Evolutionary conservation across 2,113 vertebrate species (phyloP), one percentile per base, ranked within the genome.

Genomic region (Neogale vison): DNA sequence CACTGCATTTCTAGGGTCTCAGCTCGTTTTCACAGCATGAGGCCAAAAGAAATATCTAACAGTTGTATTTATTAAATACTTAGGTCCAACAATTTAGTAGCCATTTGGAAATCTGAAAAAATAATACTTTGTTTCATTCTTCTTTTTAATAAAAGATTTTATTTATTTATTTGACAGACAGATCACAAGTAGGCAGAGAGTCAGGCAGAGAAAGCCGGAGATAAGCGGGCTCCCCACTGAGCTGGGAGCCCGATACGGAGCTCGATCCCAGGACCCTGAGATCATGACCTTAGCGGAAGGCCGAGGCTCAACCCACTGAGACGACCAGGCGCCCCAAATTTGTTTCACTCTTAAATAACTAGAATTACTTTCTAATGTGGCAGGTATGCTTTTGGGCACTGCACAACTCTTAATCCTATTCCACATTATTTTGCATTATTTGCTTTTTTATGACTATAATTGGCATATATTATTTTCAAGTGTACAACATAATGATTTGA

Each of bases 71-170:
- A 82, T 92, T 39, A 86, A 61, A 34, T 29, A 69, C 4, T 47
- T 90, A 39, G 77, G 74, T 59, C n/a, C 93, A 95, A 57, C 15
- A 92, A 92, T 26, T 89, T 59, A 83, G 61, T 59, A 89, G 26
- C 34, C 52, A 79, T 71, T 92, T 76, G 26, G 29, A 76, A 76
- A 47, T 76, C 26, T 92, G 26, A 77, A 92, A 93, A 65, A 34
- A 10, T 31, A 17, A 55, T 55, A 55, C 42, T 74, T 63, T 36
- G 80, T 89, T 45, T 92, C 21, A 36, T 65, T 89, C 17, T 71
- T 86, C n/a, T 57, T 74, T 63, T 45, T 17, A 4, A 4, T 1
- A 52, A 52, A 18, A 55, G 17, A 55, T 55, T 55, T 55, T 55
- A 52, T 55, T 55, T 6, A 55, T 55, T 55, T 55, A 55, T 55